A percentile compares a stretch with the other conserved stretches of the same genome.
These are phyloP conservation scores for Hofmannophila pseudospretella DNA, from an alignment of 2,888 invertebrate species.

Conservation along the genomic window DNA sequence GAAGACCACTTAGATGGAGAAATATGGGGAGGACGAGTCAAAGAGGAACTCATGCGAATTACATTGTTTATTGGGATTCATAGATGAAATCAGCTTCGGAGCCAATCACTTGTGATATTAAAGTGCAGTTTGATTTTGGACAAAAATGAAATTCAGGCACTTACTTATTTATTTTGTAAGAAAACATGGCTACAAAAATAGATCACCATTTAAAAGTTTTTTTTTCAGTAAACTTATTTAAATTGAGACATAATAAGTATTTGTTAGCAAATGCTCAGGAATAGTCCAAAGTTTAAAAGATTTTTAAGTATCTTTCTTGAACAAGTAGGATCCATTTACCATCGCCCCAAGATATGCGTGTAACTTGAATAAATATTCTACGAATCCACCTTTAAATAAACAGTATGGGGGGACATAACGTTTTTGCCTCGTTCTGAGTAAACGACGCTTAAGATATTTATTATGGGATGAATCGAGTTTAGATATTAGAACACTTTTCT, in stretches of 20 bases:
- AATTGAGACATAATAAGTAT: no score
- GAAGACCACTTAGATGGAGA: constrained; percentile 58
- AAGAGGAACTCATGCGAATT: constrained; percentile 30
- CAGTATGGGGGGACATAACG: constrained; percentile 63
- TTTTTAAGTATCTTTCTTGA: constrained; percentile 3
- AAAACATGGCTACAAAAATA: no score
- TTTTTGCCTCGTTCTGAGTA: constrained; percentile 71
- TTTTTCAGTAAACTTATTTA: no score
- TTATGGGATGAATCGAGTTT: constrained; percentile 68
- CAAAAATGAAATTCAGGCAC: no score
- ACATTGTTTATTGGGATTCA: constrained; percentile 30
- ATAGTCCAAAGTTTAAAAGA: no score
- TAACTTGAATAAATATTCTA: constrained; percentile 66
- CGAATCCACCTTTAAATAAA: constrained; percentile 77
- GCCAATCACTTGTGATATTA: constrained; percentile 11
- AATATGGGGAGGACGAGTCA: constrained; percentile 37
- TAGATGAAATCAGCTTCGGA: constrained; percentile 16
- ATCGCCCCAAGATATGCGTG: constrained; percentile 37
- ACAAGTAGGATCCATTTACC: constrained; percentile 14
- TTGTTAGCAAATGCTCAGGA: no score
- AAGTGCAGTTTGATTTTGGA: background rate
- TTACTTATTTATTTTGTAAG: no score
- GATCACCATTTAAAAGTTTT: no score
- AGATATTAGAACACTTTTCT: constrained; percentile 50
- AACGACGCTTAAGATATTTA: constrained; percentile 77